These are phyloP conservation scores for Eira barbara DNA, from an alignment of 2,113 vertebrate species.

Conservation along the genomic window DNA sequence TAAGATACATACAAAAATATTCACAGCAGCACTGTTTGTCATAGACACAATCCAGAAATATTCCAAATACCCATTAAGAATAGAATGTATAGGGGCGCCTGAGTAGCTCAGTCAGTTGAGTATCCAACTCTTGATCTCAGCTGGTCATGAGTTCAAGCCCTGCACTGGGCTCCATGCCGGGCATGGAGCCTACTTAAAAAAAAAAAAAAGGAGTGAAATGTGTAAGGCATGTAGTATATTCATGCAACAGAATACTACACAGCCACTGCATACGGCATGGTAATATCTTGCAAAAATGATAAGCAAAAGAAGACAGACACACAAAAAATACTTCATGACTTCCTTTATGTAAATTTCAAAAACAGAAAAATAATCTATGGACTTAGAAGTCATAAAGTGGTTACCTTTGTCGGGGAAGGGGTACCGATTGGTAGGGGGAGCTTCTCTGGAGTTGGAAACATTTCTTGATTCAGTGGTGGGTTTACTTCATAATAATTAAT, in stretches of 20 bases:
- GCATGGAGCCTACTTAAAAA: neutral
- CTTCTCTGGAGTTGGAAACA: neutral
- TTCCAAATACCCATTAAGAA: neutral
- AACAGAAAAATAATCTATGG: neutral
- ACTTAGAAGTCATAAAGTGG: neutral
- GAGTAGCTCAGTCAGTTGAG: neutral
- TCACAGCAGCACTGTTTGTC: neutral
- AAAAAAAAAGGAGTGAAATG: neutral
- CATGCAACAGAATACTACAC: neutral
- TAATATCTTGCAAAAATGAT: neutral
- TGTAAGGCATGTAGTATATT: neutral
- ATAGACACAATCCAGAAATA: neutral
- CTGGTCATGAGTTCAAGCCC: neutral
- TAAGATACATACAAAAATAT: neutral
- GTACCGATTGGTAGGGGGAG: neutral
- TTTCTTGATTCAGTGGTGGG: neutral
- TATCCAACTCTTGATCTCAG: neutral
- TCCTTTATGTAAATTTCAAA: neutral
- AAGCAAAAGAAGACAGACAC: neutral
- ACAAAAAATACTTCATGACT: neutral
- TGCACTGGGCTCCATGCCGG: neutral
- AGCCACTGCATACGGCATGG: neutral
- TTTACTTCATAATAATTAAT: neutral
- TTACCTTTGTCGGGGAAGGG: neutral
- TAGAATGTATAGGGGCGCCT: neutral